Conservation (phyloP, 2,797 vertebrate genomes). For the Atherinosoma microstoma region DNA sequence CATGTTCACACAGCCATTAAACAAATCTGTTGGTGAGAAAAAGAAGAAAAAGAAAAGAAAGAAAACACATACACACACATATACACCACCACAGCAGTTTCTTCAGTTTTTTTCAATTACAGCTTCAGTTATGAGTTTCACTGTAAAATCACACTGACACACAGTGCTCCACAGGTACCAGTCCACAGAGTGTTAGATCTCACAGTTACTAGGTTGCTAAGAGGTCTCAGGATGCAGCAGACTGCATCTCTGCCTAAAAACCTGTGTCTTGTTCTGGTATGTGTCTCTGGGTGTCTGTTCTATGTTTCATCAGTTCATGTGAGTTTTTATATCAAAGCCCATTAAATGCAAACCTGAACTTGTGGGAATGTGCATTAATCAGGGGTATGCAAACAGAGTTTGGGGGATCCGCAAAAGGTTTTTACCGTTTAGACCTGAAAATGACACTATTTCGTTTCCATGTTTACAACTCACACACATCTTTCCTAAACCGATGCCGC, state of each 20-base stretch:
- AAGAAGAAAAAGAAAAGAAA: neutral
- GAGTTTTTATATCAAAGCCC: neutral
- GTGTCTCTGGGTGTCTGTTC: neutral
- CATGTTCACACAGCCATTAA: constrained; percentile 56
- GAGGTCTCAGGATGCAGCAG: constrained; percentile 25
- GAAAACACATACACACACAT: neutral
- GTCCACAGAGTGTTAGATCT: constrained; percentile 22
- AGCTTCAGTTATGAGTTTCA: constrained; percentile 35
- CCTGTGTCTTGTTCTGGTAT: neutral
- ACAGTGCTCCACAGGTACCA: constrained; percentile 18
- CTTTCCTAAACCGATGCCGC: too few relatives aligned
- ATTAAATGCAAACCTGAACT: constrained; percentile 1
- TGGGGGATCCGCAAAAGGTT: too few relatives aligned
- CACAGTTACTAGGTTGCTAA: constrained; percentile 24
- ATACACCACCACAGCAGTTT: constrained; percentile 30
- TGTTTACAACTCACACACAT: too few relatives aligned
- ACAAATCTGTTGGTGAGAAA: constrained; percentile 44
- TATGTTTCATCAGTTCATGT: neutral
- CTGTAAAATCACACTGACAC: constrained; percentile 25
- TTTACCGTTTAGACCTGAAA: neutral
- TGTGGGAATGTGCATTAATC: constrained; percentile 7
- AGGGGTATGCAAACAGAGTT: neutral
- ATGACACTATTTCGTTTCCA: neutral
- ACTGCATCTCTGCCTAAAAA: constrained; percentile 24
- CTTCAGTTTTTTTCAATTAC: constrained; percentile 36